Evolutionary conservation across 2,797 vertebrate genomes (phyloP), one percentile per base, ranked within the genome.

Genomic region (Sardinella longiceps): DNA sequence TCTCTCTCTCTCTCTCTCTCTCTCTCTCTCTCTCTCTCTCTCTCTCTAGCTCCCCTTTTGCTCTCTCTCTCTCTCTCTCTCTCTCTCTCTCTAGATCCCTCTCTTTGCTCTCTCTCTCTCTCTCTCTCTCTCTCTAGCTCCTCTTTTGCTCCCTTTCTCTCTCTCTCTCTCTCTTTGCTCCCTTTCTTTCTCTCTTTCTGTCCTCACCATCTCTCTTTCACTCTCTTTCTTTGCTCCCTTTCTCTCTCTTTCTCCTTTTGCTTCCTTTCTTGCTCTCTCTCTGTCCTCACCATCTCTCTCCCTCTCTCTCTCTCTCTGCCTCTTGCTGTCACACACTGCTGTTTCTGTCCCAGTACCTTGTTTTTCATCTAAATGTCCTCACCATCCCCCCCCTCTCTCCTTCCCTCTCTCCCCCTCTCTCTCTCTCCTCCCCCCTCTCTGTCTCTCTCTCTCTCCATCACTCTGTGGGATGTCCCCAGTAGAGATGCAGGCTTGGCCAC

Each of bases 41-140:
- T 91, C 89, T 90, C 66, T 50, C 83, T 88, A 87, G 90, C 92
- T 90, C 86, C 86, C 90, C 91, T 82, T 58, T 60, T 58, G 84
- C 88, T 91, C 89, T 90, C 66, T 50, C 83, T 88, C 88, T 90
- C 92, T 90, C 86, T 87, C 90, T 90, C 81, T 58, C 56, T 58
- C 84, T 87, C n/a, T n/a, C n/a, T n/a, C n/a, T n/a, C n/a, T n/a
- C n/a, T n/a, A n/a, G n/a, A n/a, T n/a, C n/a, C n/a, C n/a, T n/a
- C n/a, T n/a, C n/a, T n/a, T n/a, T n/a, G n/a, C n/a, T n/a, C n/a
- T n/a, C n/a, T n/a, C 63, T 70, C 30, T 39, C 25, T 15, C 0
- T 56, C 81, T 89, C 84, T 88, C 56, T 81, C 77, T 25, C 50
- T 58, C 80, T n/a, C n/a, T n/a, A n/a, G n/a, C n/a, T n/a, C n/a